phyloP scores from a whole-genome alignment of 2,113 vertebrate genomes.

The Brachypteracias leptosomus region DNA sequence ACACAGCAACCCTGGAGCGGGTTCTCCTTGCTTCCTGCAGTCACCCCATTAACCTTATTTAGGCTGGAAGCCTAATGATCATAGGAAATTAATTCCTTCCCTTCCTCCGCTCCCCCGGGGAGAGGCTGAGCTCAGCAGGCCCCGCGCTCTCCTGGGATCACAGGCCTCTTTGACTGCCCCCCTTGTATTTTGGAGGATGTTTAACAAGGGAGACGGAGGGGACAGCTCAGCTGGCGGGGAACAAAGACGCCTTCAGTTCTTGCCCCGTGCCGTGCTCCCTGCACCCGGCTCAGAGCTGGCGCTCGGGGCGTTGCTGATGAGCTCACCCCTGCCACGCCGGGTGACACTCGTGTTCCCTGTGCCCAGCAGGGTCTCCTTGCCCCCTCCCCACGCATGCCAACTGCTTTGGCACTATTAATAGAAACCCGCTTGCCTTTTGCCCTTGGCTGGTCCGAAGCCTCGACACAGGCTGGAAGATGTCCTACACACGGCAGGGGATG shows the following conservation, averaged over 20 bases:
- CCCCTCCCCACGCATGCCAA: rapidly evolving
- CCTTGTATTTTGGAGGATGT: background rate
- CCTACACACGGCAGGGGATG: rapidly evolving
- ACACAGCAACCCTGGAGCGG: background rate
- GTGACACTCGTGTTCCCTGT: rapidly evolving
- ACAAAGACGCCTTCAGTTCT: slow-evolving; percentile 64
- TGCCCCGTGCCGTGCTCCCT: background rate
- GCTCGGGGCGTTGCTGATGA: background rate
- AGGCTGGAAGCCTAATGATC: background rate
- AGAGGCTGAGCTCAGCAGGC: background rate
- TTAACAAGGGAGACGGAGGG: slow-evolving; percentile 56
- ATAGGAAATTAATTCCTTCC: background rate
- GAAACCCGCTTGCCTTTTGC: background rate
- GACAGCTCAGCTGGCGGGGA: slow-evolving; percentile 52
- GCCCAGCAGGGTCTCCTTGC: background rate
- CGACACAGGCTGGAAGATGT: background rate
- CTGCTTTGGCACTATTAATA: background rate
- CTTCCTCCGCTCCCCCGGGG: background rate
- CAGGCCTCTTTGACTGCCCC: slow-evolving; percentile 30
- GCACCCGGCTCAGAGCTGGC: background rate
- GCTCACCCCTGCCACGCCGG: background rate
- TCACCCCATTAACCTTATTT: background rate
- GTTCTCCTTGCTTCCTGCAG: background rate
- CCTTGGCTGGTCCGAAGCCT: background rate
- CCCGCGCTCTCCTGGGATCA: background rate